Base-by-base conservation (phyloP, 92 coral and sea anemone genomes). In the Scolanthus callimorphus region DNA sequence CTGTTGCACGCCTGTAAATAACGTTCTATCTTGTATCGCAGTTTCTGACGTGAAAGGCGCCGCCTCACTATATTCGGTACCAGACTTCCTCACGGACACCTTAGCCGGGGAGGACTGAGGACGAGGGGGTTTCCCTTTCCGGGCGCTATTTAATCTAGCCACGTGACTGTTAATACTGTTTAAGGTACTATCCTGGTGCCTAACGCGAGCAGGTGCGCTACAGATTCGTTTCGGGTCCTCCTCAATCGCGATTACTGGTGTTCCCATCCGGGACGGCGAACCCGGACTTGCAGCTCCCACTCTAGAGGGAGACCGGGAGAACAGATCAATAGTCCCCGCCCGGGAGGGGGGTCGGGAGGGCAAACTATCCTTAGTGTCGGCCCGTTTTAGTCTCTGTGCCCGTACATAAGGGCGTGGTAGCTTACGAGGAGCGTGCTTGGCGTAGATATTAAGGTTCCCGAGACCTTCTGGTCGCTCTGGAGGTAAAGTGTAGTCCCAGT, bases 391-490 rank as follows among this genome's bases (percentile, higher is more conserved):
- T 47, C 91, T 82, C 29, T 94, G 99, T 30, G 96, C 96, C 19
- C 99, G 96, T 41, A 94, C 87, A 29, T 94, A 83, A 30, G 89
- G 68, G n/a, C 90, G 96, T 1, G 96, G 71, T 39, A 79, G 78
- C 43, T 67, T 83, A 25, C 80, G 89, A 31, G 94, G 90, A 25
- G 90, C 77, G 9, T 90, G 70, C 63, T 77, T 84, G 26, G 76
- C 76, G 49, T 77, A 94, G 75, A 73, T 59, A 39, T 81, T 77
- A 3, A 88, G 77, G 41, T 69, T 84, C 3, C 96, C 88, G 12
- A 94, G 85, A 17, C 83, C 83, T 48, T 94, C 94, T 15, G 96
- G 99, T 25, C 99, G 81, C 68, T 94, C 99, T 30, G 99, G 90
- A 3, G 80, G 90, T n/a, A 94, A 70, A 67, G 50, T 57, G 61